A percentile compares a stretch with the other conserved stretches of the same genome.
These are phyloP conservation scores for Brienomyrus brachyistius DNA, from an alignment of 2,113 vertebrate species.

Conservation along the genomic window DNA sequence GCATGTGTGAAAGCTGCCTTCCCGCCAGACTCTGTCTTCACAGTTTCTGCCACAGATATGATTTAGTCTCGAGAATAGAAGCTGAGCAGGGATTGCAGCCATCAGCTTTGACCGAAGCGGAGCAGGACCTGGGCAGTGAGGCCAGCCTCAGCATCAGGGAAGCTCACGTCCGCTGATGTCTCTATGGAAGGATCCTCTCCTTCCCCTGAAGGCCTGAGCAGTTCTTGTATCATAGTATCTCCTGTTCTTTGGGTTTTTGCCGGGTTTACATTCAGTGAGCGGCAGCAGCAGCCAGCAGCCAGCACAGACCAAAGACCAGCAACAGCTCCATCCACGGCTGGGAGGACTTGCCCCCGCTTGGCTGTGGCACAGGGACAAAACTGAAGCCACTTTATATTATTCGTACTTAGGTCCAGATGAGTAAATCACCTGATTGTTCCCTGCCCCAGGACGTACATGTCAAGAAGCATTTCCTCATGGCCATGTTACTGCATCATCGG, in stretches of 20 bases:
- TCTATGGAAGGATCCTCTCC: background rate
- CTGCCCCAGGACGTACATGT: background rate
- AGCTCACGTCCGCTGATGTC: background rate
- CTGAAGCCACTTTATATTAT: background rate
- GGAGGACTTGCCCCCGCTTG: conserved; percentile 18
- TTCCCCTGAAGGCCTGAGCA: background rate
- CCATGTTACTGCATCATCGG: background rate
- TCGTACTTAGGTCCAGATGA: background rate
- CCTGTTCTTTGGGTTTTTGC: background rate
- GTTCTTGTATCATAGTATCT: background rate
- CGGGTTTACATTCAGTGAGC: conserved; percentile 1
- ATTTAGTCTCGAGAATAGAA: background rate
- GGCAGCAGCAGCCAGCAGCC: background rate
- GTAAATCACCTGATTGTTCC: background rate
- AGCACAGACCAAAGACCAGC: background rate
- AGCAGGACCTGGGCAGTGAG: background rate
- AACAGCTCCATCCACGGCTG: conserved; percentile 23
- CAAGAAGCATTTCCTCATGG: background rate
- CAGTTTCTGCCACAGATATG: background rate
- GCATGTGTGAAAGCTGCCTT: background rate
- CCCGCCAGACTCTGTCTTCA: background rate
- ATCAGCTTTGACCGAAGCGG: background rate
- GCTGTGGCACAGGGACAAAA: background rate
- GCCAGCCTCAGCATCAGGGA: background rate
- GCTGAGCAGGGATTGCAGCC: background rate